Evolutionary conservation across 2,888 invertebrate species (phyloP).

Genomic region (Chromoteleia sp.): DNA sequence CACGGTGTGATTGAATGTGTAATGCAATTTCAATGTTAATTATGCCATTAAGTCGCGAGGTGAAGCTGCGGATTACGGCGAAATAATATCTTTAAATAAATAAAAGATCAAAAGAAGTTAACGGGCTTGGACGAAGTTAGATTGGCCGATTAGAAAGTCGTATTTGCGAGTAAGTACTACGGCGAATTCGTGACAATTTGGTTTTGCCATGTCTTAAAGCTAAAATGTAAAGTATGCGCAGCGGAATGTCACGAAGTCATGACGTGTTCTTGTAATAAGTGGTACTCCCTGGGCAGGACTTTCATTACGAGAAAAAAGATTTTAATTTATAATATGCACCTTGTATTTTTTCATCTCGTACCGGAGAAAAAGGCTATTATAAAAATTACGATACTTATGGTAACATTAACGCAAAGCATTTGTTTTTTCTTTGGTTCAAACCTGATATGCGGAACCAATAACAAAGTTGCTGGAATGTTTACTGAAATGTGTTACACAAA

Average conservation of each 20-base stretch:
- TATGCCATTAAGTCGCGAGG: slow-evolving; percentile 19
- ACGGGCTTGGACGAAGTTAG: slow-evolving; percentile 17
- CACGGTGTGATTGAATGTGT: slow-evolving; percentile 17
- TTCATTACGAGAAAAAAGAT: slow-evolving; percentile 39
- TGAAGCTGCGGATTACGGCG: not conserved
- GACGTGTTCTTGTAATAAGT: slow-evolving; percentile 56
- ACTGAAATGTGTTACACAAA: no score
- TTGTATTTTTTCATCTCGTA: not conserved
- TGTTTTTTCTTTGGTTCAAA: no score
- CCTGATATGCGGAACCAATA: no score
- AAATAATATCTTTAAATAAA: slow-evolving; percentile 39
- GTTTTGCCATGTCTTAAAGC: slow-evolving; percentile 51
- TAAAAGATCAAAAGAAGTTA: slow-evolving; percentile 28
- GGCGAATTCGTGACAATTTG: slow-evolving; percentile 63
- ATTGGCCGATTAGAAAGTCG: slow-evolving; percentile 62
- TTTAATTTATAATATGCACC: slow-evolving; percentile 26
- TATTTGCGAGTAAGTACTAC: slow-evolving; percentile 20
- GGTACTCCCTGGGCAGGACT: slow-evolving; percentile 41
- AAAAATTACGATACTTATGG: no score
- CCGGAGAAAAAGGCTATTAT: no score
- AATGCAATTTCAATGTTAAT: slow-evolving; percentile 45
- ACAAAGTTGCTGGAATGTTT: no score
- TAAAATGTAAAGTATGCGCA: slow-evolving; percentile 56
- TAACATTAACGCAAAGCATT: no score
- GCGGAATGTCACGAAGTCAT: slow-evolving; percentile 64